A percentile compares a stretch with the other conserved stretches of the same genome.
phyloP scores from a whole-genome alignment of 2,888 invertebrate genomes.

The Cryptocephalus moraei region DNA sequence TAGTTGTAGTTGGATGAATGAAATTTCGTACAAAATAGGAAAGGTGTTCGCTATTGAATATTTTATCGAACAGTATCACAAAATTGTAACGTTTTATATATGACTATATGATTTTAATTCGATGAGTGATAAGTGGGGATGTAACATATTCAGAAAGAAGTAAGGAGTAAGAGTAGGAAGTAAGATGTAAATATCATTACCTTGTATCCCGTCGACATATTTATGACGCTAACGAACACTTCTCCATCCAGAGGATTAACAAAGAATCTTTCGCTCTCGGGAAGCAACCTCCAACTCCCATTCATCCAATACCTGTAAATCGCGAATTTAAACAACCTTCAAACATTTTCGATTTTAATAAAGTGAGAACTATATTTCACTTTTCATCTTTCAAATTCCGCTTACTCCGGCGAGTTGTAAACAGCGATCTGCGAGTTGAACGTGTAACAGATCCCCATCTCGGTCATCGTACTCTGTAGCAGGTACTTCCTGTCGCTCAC shows the following conservation, averaged over 20 bases:
- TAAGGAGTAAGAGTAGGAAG: neutral
- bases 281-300: constrained; percentile 45
- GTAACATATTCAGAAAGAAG: no score
- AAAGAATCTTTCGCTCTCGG: constrained; percentile 40
- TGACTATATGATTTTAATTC: no score
- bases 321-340: neutral
- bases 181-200: constrained; percentile 35
- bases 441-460: constrained; percentile 60
- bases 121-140: no score
- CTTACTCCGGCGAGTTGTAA: constrained; percentile 49
- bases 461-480: constrained; percentile 52
- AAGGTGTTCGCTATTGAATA: no score
- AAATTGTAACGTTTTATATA: no score
- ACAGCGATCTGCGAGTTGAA: constrained; percentile 55
- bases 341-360: no score
- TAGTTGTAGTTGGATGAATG: no score
- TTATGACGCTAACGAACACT: constrained; percentile 64
- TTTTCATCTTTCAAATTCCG: no score
- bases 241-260: constrained; percentile 66
- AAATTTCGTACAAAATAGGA: no score
- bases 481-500: constrained; percentile 18
- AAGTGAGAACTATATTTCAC: no score
- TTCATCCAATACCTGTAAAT: constrained; percentile 45
- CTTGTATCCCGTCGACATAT: constrained; percentile 54
- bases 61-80: no score